These are phyloP conservation scores for Sebastiscus tertius DNA, from an alignment of 2,797 vertebrate species.

Conservation along the genomic window DNA sequence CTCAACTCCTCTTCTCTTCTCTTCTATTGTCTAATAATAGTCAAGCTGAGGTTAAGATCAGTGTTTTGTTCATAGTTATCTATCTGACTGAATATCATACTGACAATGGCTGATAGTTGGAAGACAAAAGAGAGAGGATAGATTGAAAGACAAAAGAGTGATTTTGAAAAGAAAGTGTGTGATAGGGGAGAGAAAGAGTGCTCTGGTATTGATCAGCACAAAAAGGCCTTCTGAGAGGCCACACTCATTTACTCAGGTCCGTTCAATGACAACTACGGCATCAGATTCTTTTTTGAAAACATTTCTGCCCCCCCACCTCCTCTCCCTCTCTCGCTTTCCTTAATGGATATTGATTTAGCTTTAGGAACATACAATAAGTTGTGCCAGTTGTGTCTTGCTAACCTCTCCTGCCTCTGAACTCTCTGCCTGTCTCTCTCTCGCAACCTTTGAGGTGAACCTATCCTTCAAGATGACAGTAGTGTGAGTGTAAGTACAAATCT, in stretches of 20 bases:
- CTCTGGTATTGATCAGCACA: slow-evolving; percentile 51
- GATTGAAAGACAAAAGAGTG: slow-evolving; percentile 7
- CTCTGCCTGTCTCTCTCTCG: slow-evolving; percentile 2
- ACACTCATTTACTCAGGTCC: slow-evolving; percentile 40
- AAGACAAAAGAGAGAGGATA: background rate
- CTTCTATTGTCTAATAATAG: background rate
- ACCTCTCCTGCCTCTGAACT: slow-evolving; percentile 44
- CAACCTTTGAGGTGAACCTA: slow-evolving; percentile 37
- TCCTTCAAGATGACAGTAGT: slow-evolving; percentile 36
- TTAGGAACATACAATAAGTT: slow-evolving; percentile 53
- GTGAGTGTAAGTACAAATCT: slow-evolving; percentile 17
- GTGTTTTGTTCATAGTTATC: background rate
- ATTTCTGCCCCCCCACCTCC: background rate
- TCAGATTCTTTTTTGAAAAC: slow-evolving; percentile 45
- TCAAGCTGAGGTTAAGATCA: background rate
- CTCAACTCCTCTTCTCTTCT: background rate
- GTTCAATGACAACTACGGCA: slow-evolving; percentile 44
- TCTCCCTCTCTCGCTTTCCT: background rate
- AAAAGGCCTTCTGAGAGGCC: slow-evolving; percentile 45
- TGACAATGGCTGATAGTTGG: background rate
- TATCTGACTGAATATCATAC: background rate
- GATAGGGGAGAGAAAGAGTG: background rate
- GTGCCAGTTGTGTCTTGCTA: slow-evolving; percentile 32
- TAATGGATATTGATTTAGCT: slow-evolving; percentile 71
- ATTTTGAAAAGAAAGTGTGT: slow-evolving; percentile 3